Evolutionary conservation across 2,797 vertebrate genomes (phyloP).

Genomic region (Antennarius maculatus): DNA sequence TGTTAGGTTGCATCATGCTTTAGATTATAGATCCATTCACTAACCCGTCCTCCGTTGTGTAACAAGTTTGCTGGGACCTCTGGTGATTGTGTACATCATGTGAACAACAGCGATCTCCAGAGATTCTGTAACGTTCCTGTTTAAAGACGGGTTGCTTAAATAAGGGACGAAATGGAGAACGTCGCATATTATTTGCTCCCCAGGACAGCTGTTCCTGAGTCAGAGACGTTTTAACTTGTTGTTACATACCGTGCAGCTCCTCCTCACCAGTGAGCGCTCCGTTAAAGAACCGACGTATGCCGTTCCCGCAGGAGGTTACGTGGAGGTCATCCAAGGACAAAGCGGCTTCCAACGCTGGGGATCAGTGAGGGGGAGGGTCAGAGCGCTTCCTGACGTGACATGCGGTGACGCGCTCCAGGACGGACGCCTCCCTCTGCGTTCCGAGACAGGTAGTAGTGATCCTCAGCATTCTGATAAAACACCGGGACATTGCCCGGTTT

Average conservation of each 20-base stretch:
- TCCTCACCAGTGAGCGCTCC: conserved; percentile 46
- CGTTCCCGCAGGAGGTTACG: conserved; percentile 39
- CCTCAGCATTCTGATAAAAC: too few species aligned
- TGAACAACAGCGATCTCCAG: conserved; percentile 45
- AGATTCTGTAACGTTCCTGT: conserved; percentile 9
- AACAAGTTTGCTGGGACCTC: conserved; percentile 95
- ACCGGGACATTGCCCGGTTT: not conserved
- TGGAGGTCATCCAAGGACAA: conserved; percentile 82
- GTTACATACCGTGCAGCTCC: conserved; percentile 4
- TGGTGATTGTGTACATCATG: conserved; percentile 95
- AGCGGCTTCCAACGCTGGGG: conserved; percentile 46
- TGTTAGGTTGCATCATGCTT: conserved; percentile 46
- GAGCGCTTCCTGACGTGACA: conserved; percentile 14
- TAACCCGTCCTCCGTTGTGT: conserved; percentile 94
- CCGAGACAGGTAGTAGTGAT: not conserved
- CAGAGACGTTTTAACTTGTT: conserved; percentile 19
- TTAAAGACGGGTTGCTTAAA: not conserved
- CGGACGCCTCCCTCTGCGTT: conserved; percentile 13
- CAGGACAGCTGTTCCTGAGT: conserved; percentile 53
- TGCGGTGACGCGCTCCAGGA: conserved; percentile 14
- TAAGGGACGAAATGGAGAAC: not conserved
- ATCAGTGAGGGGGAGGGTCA: conserved; percentile 3
- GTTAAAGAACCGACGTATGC: conserved; percentile 10
- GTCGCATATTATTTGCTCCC: conserved; percentile 17
- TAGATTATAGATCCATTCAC: not conserved